phyloP scores from a whole-genome alignment of 2,113 vertebrate genomes.

The Lepidothrix coronata region DNA sequence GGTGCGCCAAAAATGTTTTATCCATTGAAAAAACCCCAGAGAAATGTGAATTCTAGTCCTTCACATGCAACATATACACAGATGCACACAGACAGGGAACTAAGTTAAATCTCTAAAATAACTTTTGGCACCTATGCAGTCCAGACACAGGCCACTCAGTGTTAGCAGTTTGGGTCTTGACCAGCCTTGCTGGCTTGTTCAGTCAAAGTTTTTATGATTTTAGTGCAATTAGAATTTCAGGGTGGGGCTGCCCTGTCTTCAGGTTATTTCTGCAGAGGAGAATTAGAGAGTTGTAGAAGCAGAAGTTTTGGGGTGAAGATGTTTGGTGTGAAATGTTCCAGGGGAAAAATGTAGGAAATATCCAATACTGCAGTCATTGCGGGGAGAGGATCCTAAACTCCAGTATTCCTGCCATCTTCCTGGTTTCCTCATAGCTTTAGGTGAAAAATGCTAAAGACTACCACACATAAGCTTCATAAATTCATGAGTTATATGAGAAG shows the following conservation, averaged over 20 bases:
- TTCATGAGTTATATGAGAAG: neutral
- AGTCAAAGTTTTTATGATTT: neutral
- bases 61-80: neutral
- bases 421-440: neutral
- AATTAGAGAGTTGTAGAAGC: neutral
- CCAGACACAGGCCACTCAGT: neutral
- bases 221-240: neutral
- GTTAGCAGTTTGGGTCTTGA: neutral
- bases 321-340: neutral
- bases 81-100: neutral
- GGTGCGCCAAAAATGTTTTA: neutral
- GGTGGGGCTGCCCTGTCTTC: rapidly evolving
- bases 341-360: neutral
- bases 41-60: neutral
- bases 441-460: neutral
- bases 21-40: neutral
- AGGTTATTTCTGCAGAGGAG: neutral
- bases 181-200: neutral
- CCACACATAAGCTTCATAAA: neutral
- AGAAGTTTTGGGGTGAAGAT: neutral
- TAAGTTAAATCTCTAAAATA: neutral
- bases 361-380: neutral
- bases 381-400: neutral
- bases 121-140: neutral
- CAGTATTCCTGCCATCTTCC: neutral